Conservation (phyloP, 2,113 vertebrate genomes). For the Phaethon lepturus region DNA sequence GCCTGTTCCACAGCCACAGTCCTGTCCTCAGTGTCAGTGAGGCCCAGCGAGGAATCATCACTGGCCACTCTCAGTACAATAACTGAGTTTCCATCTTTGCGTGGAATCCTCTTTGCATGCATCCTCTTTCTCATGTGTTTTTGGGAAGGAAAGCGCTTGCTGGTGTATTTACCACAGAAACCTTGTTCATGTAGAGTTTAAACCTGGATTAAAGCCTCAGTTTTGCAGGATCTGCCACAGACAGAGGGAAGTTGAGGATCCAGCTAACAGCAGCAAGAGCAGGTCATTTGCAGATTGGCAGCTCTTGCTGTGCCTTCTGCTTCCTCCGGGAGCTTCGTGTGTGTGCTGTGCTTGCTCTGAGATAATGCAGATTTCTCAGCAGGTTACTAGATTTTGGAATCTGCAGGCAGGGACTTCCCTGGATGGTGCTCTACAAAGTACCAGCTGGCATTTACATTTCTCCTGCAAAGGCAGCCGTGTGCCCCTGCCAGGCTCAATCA, state of each 20-base stretch:
- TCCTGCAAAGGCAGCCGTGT: not conserved
- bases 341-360: not conserved
- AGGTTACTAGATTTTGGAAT: not conserved
- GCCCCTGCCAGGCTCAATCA: not conserved
- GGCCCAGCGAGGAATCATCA: accelerated
- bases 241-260: not conserved
- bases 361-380: not conserved
- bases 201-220: not conserved
- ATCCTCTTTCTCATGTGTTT: not conserved
- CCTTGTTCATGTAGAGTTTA: not conserved
- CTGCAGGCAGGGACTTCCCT: accelerated
- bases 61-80: too few species aligned
- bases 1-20: not conserved
- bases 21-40: not conserved
- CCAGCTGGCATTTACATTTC: not conserved
- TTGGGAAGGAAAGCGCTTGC: not conserved
- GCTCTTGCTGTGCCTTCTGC: not conserved
- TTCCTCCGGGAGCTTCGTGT: not conserved
- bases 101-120: not conserved
- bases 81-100: not conserved
- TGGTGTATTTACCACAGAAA: not conserved
- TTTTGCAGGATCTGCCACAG: not conserved
- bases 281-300: not conserved
- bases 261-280: not conserved
- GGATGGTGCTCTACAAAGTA: not conserved